phyloP scores from a whole-genome alignment of 2,888 invertebrate genomes.

The Ophraella communa region DNA sequence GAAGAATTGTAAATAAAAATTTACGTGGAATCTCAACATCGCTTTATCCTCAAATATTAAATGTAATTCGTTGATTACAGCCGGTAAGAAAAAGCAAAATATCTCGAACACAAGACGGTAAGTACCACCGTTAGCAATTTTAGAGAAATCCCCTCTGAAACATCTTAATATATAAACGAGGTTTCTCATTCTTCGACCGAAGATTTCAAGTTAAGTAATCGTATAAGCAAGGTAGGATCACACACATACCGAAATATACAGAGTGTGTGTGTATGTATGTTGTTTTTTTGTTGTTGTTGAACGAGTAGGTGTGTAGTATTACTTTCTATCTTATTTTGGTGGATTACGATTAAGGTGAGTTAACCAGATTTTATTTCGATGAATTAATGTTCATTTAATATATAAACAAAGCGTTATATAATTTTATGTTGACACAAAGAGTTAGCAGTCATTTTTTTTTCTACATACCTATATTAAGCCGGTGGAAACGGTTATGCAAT shows the following conservation, averaged over 20 bases:
- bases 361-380: constrained; percentile 15
- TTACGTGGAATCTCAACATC: too few species aligned
- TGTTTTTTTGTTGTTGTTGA: too few species aligned
- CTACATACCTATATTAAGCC: background rate
- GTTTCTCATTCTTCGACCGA: constrained; percentile 43
- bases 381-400: background rate
- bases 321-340: constrained; percentile 39
- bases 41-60: too few species aligned
- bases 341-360: constrained; percentile 41
- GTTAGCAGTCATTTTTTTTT: background rate
- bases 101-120: too few species aligned
- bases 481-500: background rate
- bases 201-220: constrained; percentile 46
- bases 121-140: constrained; percentile 3
- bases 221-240: constrained; percentile 43
- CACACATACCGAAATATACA: constrained; percentile 25
- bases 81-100: too few species aligned
- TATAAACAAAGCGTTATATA: background rate
- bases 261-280: too few species aligned
- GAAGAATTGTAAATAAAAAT: too few species aligned
- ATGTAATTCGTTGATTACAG: too few species aligned
- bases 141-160: constrained; percentile 35
- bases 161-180: constrained; percentile 42
- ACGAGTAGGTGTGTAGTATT: constrained; percentile 44
- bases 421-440: background rate